Evolutionary conservation across 2,797 vertebrate species (phyloP), one percentile per base, ranked within the genome.

Genomic region (Pangasius sanitwongsei): DNA sequence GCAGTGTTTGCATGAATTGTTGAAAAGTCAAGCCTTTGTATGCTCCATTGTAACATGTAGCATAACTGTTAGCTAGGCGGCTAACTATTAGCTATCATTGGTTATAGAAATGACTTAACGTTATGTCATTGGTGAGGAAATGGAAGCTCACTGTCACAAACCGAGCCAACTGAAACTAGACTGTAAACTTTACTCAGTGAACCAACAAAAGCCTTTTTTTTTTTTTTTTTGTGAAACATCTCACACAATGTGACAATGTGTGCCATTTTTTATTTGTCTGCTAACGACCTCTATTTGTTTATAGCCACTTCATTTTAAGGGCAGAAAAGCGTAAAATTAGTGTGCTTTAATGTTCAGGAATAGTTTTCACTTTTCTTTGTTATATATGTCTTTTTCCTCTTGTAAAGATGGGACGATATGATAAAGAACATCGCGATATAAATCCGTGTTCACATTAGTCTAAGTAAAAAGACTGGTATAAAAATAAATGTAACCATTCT

Each of bases 21-120:
- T 31, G 57, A 18, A 23, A n/a, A 4, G 31, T 11, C 15, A 23
- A 34, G 48, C 20, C 44, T 48, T 85, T 69, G 82, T 83, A 7
- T 85, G 28, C 31, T 84, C 41, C 20, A 28, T 84, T 84, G 63
- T 34, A 70, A 34, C 65, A 25, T 48, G 28, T 84, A 84, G 61
- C 41, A 23, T 53, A 70, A 4, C 23, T 83, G 34, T 37, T 85
- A 70, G 83, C 65, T 50, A 53, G 63, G 44, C 13, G 63, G 83
- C 83, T 84, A 85, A 69, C 61, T 67, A 12, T 50, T 85, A 69
- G 44, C 63, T 31, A 53, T 34, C 44, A 31, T 18, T 67, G 50
- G 18, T 85, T 69, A 23, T 67, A 67, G 28, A 69, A 53, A 69
- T 69, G 44, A 53, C 81, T 83, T 63, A 7, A 50, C 23, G 28